Conservation (phyloP, 2,113 vertebrate genomes). For the Neopipo cinnamomea region DNA sequence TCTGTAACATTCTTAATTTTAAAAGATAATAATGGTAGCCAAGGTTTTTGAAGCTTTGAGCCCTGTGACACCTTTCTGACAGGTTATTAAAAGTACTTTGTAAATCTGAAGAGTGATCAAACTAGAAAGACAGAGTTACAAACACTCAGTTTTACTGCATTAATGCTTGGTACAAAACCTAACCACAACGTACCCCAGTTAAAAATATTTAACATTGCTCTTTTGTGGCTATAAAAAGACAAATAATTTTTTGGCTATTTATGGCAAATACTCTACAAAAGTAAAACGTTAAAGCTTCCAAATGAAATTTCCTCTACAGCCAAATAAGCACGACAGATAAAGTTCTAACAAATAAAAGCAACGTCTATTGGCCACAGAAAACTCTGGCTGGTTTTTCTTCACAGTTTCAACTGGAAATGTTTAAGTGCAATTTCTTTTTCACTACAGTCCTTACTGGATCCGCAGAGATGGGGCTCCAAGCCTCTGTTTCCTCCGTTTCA, state of each 20-base stretch:
- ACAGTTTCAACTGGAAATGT: not conserved
- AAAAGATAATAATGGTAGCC: not conserved
- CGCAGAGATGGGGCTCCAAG: slow-evolving; percentile 85
- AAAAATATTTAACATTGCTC: not conserved
- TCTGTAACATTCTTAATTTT: not conserved
- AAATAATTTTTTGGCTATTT: not conserved
- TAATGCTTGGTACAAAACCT: not conserved
- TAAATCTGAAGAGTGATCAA: not conserved
- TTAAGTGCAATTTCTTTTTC: not conserved
- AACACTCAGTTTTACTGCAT: not conserved
- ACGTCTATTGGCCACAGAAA: not conserved
- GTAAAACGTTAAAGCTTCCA: not conserved
- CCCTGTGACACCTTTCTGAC: not conserved
- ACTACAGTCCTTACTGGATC: slow-evolving; percentile 88
- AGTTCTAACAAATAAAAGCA: not conserved
- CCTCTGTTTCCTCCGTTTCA: slow-evolving; percentile 90
- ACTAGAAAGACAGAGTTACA: not conserved
- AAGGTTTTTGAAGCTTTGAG: not conserved
- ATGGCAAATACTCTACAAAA: not conserved
- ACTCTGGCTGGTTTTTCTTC: not conserved
- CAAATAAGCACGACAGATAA: not conserved
- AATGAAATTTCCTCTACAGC: not conserved
- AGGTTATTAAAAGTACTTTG: not conserved
- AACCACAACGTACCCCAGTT: not conserved
- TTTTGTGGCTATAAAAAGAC: not conserved